Percentiles rank a stretch among this genome's conserved stretches.
These are phyloP conservation scores for Colostygia pectinataria DNA, from an alignment of 2,888 invertebrate genomes.

Conservation along the genomic window DNA sequence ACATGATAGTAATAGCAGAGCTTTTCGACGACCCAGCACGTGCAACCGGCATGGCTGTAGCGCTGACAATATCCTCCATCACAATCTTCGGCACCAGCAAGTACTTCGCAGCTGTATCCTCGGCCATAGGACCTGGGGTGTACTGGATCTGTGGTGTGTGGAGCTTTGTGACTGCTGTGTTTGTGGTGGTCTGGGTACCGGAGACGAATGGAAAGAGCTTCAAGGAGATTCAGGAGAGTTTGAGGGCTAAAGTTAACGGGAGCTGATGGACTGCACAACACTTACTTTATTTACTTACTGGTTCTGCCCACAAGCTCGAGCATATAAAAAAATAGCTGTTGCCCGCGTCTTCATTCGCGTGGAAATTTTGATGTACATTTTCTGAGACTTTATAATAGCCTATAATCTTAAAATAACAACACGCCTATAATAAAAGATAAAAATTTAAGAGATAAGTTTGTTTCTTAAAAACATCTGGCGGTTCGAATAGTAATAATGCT, in stretches of 20 bases:
- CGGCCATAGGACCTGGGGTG: slow-evolving; percentile 44
- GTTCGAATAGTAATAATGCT: no score
- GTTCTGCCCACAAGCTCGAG: no score
- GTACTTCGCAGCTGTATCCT: slow-evolving; percentile 49
- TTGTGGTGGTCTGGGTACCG: slow-evolving; percentile 53
- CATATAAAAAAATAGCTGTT: no score
- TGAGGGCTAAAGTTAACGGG: slow-evolving; percentile 30
- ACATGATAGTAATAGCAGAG: slow-evolving; percentile 56
- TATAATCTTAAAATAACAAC: no score
- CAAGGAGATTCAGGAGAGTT: slow-evolving; percentile 53
- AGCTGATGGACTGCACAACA: no score
- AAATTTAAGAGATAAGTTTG: no score
- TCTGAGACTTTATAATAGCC: no score
- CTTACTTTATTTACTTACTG: no score
- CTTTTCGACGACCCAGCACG: slow-evolving; percentile 56
- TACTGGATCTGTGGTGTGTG: slow-evolving; percentile 28
- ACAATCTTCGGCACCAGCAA: slow-evolving; percentile 31
- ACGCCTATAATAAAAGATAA: no score
- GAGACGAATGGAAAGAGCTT: slow-evolving; percentile 66
- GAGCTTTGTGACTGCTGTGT: slow-evolving; percentile 44
- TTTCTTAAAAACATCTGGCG: no score
- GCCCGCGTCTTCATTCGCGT: no score
- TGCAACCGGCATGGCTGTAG: slow-evolving; percentile 44
- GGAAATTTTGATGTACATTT: no score
- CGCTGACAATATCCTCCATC: slow-evolving; percentile 27